Percentiles rank a stretch among this genome's conserved stretches.
phyloP scores from a whole-genome alignment of 2,113 vertebrate species.

The Plotosus lineatus region DNA sequence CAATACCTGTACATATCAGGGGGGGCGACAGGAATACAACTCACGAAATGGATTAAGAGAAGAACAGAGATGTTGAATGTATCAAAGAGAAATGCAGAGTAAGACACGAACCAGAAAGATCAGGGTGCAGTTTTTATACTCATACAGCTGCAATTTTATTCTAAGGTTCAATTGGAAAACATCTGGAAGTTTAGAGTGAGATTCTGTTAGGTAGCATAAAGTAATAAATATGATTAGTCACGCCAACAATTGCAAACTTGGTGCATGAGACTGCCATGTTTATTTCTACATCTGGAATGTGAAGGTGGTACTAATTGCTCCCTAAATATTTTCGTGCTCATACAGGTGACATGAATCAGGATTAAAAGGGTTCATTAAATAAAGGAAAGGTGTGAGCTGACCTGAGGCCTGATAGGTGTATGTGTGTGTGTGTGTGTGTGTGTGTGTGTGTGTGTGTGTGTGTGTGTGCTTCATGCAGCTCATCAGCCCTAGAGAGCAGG shows the following conservation, averaged over 20 bases:
- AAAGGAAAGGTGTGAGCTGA: constrained; percentile 58
- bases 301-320: constrained; percentile 22
- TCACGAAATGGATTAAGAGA: background rate
- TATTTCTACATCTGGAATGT: constrained; percentile 41
- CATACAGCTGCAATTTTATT: background rate
- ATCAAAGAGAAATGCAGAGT: background rate
- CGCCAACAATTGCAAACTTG: background rate
- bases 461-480: constrained; percentile 30
- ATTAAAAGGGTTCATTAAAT: constrained; percentile 72
- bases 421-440: too few species aligned
- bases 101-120: background rate
- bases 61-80: background rate
- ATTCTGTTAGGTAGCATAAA: background rate
- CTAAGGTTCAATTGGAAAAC: background rate
- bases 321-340: constrained; percentile 28
- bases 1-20: constrained; percentile 3
- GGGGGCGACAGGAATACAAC: background rate
- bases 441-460: too few species aligned
- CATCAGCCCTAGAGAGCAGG: constrained; percentile 27
- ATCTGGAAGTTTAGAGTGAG: background rate
- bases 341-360: constrained; percentile 68
- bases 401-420: constrained; percentile 18
- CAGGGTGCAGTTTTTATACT: background rate
- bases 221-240: background rate
- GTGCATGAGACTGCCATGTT: background rate